A percentile compares a stretch with the other conserved stretches of the same genome.
Conservation (phyloP, 2,113 vertebrate genomes). For the Mobula birostris region DNA sequence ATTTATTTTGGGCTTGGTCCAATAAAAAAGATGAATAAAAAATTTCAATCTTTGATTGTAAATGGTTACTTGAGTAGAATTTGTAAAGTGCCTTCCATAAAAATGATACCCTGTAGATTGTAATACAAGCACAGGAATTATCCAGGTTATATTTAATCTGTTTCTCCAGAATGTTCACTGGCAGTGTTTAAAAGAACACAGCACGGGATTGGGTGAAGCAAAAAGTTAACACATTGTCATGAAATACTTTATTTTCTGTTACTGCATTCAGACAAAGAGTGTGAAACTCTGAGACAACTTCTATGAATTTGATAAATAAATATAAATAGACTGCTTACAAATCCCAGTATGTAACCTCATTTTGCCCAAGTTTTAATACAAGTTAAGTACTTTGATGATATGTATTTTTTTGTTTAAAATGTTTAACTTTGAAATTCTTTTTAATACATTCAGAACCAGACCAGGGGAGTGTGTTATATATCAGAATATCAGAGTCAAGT, state of each 20-base stretch:
- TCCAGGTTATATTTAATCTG: background rate
- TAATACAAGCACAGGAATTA: background rate
- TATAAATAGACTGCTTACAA: background rate
- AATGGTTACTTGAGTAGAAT: background rate
- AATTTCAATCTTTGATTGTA: background rate
- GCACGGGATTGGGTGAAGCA: background rate
- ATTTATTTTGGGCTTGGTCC: background rate
- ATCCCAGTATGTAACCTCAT: background rate
- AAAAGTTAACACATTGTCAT: background rate
- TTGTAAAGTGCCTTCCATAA: background rate
- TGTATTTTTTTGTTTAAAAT: background rate
- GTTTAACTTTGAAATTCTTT: background rate
- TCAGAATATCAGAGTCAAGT: too few species aligned
- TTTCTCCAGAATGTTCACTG: background rate
- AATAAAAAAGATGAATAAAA: constrained; percentile 22
- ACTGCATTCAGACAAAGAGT: background rate
- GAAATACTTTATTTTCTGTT: background rate
- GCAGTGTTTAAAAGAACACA: background rate
- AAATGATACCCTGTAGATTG: background rate
- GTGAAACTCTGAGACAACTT: background rate
- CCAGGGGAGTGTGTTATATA: background rate
- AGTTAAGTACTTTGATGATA: background rate
- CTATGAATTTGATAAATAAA: background rate
- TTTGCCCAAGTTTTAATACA: background rate
- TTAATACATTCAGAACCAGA: background rate